Evolutionary conservation across 2,888 invertebrate genomes (phyloP).

Genomic region (Dermolepida albohirtum): DNA sequence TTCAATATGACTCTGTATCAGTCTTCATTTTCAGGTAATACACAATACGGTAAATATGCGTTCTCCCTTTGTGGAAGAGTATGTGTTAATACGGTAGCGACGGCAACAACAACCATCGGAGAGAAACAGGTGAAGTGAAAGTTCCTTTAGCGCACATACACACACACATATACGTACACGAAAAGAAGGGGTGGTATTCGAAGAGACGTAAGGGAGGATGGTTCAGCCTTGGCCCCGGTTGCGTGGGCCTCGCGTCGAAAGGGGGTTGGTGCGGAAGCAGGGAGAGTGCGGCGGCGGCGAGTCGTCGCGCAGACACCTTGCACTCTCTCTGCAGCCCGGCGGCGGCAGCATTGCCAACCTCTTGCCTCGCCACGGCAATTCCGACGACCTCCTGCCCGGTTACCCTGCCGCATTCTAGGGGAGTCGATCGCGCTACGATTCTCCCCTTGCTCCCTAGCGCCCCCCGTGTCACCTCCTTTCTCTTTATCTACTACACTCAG

Average conservation of each 20-base stretch:
- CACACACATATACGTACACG: constrained; percentile 10
- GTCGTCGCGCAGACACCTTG: constrained; percentile 68
- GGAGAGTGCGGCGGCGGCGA: constrained; percentile 64
- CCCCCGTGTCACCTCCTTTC: constrained; percentile 19
- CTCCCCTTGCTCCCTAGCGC: constrained; percentile 10
- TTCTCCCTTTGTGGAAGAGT: constrained; percentile 22
- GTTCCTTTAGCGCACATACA: constrained; percentile 21
- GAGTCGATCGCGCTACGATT: constrained; percentile 43
- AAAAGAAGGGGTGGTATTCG: constrained; percentile 18
- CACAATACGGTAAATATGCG: background rate
- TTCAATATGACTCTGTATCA: constrained; percentile 3
- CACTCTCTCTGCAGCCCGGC: constrained; percentile 63
- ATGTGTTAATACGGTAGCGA: constrained; percentile 32
- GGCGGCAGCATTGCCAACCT: constrained; percentile 58
- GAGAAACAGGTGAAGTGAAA: constrained; percentile 50
- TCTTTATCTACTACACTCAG: constrained; percentile 15
- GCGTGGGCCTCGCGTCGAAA: constrained; percentile 45
- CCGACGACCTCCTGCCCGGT: constrained; percentile 44
- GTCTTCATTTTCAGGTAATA: constrained; percentile 9
- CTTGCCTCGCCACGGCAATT: constrained; percentile 57
- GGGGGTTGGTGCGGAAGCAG: constrained; percentile 57
- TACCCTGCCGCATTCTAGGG: constrained; percentile 40
- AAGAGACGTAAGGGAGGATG: constrained; percentile 47
- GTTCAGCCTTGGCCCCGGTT: constrained; percentile 53
- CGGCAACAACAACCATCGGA: constrained; percentile 41